Evolutionary conservation across 2,888 invertebrate genomes (phyloP).

Genomic region (Heliconius hortense): DNA sequence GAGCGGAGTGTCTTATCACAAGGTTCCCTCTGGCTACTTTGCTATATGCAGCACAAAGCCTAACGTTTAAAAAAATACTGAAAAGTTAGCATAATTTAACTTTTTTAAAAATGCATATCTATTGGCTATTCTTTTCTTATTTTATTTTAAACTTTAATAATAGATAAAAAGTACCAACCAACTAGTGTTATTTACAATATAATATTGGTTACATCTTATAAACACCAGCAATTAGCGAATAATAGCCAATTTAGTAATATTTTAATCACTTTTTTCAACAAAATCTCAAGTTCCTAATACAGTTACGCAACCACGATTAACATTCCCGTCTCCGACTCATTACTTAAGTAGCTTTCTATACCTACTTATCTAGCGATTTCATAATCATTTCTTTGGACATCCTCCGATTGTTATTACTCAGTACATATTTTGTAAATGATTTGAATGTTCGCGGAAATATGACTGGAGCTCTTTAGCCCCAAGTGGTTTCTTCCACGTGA

Average conservation of each 20-base stretch:
- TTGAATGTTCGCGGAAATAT: constrained; percentile 18
- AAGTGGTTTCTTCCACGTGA: background rate
- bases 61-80: too few relatives aligned
- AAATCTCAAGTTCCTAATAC: constrained; percentile 1
- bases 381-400: constrained; percentile 39
- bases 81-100: too few relatives aligned
- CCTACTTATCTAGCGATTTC: constrained; percentile 38
- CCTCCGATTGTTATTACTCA: constrained; percentile 28
- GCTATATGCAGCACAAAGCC: too few relatives aligned
- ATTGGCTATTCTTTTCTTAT: too few relatives aligned
- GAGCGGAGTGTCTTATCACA: too few relatives aligned
- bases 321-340: constrained; percentile 64
- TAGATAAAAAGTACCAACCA: background rate
- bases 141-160: background rate
- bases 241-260: background rate
- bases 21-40: too few relatives aligned
- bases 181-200: background rate
- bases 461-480: background rate
- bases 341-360: constrained; percentile 61
- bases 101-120: too few relatives aligned
- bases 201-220: background rate
- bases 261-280: background rate
- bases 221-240: background rate
- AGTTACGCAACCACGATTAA: constrained; percentile 57
- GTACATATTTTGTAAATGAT: constrained; percentile 23